phyloP scores from a whole-genome alignment of 35 echinoderm and acorn worm species.

The Eucidaris tribuloides region DNA sequence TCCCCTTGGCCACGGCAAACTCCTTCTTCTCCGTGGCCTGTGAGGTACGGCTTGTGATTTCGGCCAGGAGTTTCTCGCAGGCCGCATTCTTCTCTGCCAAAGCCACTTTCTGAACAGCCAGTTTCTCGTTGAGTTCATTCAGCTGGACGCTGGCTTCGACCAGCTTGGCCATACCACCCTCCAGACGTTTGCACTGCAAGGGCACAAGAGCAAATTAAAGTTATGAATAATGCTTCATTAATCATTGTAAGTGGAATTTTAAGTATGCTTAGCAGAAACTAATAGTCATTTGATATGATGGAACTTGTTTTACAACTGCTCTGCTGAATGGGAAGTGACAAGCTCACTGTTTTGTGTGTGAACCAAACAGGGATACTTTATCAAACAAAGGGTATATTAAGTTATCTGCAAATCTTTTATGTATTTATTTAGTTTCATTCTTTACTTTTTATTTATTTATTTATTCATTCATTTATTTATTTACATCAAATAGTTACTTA shows the following conservation, averaged over 20 bases:
- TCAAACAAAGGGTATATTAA: too few relatives aligned
- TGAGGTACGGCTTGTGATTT: conserved; percentile 78
- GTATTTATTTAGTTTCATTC: too few relatives aligned
- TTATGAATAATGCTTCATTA: background rate
- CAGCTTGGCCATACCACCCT: conserved; percentile 94
- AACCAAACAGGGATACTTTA: too few relatives aligned
- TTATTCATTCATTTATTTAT: too few relatives aligned
- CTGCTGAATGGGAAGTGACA: too few relatives aligned
- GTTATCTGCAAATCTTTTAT: too few relatives aligned
- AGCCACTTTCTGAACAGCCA: conserved; percentile 95
- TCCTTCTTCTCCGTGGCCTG: conserved; percentile 92
- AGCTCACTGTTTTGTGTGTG: too few relatives aligned
- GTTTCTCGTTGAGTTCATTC: conserved; percentile 97
- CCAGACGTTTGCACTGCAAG: conserved; percentile 88
- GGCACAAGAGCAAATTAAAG: background rate
- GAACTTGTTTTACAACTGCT: too few relatives aligned
- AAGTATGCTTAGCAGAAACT: background rate
- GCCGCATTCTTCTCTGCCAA: conserved; percentile 93
- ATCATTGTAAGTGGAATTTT: background rate
- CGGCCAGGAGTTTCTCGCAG: conserved; percentile 84
- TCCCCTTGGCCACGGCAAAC: conserved; percentile 82
- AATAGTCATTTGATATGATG: background rate
- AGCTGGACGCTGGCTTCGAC: conserved; percentile 91
- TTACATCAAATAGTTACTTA: too few relatives aligned
- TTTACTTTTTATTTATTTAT: too few relatives aligned